Conservation (phyloP, 2,888 invertebrate species). For the Campopleginae sp. region DNA sequence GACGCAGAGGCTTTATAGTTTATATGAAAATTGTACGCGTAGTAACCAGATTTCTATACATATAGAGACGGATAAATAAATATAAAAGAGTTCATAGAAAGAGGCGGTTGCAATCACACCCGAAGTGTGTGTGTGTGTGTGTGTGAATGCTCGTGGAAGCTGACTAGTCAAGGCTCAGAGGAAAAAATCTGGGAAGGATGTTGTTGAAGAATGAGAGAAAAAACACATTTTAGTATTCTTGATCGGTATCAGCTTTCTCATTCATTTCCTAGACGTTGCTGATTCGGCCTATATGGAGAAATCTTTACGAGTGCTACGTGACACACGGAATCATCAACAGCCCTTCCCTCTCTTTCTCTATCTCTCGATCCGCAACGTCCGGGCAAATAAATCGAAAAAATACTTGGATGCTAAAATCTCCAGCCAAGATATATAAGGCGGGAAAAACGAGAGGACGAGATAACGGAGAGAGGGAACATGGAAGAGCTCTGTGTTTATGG, state of each 20-base stretch:
- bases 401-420: constrained; percentile 13
- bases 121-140: constrained; percentile 37
- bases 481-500: constrained; percentile 38
- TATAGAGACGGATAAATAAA: neutral
- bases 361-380: neutral
- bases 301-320: constrained; percentile 56
- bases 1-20: constrained; percentile 58
- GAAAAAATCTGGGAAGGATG: constrained; percentile 11
- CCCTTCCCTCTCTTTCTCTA: neutral
- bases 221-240: constrained; percentile 41
- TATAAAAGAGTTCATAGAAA: neutral
- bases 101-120: constrained; percentile 52
- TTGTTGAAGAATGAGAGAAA: constrained; percentile 33
- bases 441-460: neutral
- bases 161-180: neutral
- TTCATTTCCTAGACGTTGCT: constrained; percentile 39
- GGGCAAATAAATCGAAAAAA: neutral
- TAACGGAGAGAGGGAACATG: constrained; percentile 17
- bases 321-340: constrained; percentile 37
- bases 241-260: constrained; percentile 38
- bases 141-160: constrained; percentile 26
- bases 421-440: constrained; percentile 4
- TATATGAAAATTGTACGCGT: constrained; percentile 41
- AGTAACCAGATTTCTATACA: constrained; percentile 4
- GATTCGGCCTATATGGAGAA: constrained; percentile 44